Evolutionary conservation across 30 jellyfish, hydroid and myxozoan species (phyloP), one percentile per base, ranked within the genome.

Genomic region (Cassiopea andromeda): DNA sequence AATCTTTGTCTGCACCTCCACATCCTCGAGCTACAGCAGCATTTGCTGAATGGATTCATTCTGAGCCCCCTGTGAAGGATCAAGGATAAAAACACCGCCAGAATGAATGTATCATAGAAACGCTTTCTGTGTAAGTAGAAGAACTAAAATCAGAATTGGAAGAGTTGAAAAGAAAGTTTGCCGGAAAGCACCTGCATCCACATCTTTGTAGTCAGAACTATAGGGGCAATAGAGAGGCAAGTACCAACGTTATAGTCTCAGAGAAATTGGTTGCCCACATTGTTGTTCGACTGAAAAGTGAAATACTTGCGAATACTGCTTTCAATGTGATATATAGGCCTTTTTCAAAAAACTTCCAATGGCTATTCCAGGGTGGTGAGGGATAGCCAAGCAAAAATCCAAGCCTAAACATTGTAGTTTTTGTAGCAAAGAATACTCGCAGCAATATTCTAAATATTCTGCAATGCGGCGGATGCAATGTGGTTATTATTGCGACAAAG

Each of bases 301-400:
- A 84, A 70, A 72, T 70, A 84, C 78, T 44, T 86, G 87, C 83
- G 74, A 86, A 46, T 87, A 86, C 75, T 86, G 93, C 46, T 85
- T 85, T 58, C 6, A 85, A 15, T 73, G 89, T 49, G 84, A 44
- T 44, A 44, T 17, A 68, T 46, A 16, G 67, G 74, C 60, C 85
- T 58, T 80, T 70, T 60, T 77, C 81, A 87, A 83, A 90, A 67
- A 61, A 75, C 89, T 18, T 61, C 79, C 89, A 61, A 59, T 83
- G 94, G 89, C 48, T 75, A 75, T 69, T 64, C 68, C 89, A 87
- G 75, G 93, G 85, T 54, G 85, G 95, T 74, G 81, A 61, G 95
- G 86, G 49, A 69, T 77, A 67, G 58, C 85, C 85, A 91, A 54
- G 48, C 84, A 77, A 64, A 80, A 77, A 79, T 64, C 18, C 48